phyloP scores from a whole-genome alignment of 64 coral and sea anemone genomes.

The Actinia equina region DNA sequence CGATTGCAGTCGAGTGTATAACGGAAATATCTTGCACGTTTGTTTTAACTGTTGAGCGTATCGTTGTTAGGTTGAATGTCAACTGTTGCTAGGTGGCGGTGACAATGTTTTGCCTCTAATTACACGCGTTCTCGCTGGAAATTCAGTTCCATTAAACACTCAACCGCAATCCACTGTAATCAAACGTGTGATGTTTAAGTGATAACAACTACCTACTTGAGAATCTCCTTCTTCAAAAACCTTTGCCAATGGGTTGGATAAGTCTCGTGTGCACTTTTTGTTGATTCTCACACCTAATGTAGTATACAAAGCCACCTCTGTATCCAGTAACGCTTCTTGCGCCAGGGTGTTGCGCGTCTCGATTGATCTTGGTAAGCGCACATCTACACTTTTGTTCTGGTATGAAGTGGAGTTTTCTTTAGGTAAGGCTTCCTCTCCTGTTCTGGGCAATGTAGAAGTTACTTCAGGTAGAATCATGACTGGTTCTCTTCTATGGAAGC shows the following conservation, averaged over 20 bases:
- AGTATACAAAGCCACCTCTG: constrained; percentile 16
- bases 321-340: constrained; percentile 8
- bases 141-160: no score
- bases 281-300: constrained; percentile 5
- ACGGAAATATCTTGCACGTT: no score
- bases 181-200: background rate
- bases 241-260: constrained; percentile 6
- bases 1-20: no score
- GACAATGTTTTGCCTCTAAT: no score
- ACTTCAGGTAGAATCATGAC: background rate
- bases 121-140: no score
- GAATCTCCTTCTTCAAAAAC: constrained; percentile 2
- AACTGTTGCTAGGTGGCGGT: no score
- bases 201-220: constrained; percentile 6
- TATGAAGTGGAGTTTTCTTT: background rate
- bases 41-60: no score
- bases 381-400: background rate
- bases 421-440: background rate
- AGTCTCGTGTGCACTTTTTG: background rate
- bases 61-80: no score
- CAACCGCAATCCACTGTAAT: no score
- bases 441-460: background rate
- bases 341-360: background rate
- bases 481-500: background rate
- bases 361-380: background rate